Evolutionary conservation across 2,888 invertebrate genomes (phyloP), one percentile per base, ranked within the genome.

Genomic region (Teleogryllus oceanicus): DNA sequence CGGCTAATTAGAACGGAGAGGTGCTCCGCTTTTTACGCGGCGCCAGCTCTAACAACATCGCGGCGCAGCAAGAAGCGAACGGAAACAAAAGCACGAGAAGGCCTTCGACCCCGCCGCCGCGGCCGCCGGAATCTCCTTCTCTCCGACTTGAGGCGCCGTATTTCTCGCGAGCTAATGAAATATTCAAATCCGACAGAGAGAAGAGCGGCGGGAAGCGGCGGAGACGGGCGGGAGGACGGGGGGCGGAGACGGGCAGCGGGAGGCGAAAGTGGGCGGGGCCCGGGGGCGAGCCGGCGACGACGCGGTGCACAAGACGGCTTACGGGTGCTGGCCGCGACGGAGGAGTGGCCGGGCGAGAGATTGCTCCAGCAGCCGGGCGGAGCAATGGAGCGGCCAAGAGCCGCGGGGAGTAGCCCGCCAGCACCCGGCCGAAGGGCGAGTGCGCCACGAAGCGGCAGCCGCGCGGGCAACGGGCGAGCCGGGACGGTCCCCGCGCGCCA

Each of bases 91-190:
- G 62, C 11, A 37, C 37, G 37, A 62, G 62, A 13, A n/a, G 62
- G 16, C 62, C 62, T 62, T 62, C n/a, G 16, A 62, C 62, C 62
- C 62, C 16, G n/a, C 5, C 62, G 62, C 2, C 3, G 62, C 62
- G 62, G 62, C 62, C 62, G 62, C 62, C 16, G 62, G 62, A 62
- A 62, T 62, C 62, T 62, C n/a, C 62, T 62, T 62, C 62, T n/a
- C 13, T 62, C 62, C 62, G 62, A 62, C 62, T 62, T 62, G n/a
- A 62, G 62, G 62, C 8, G 62, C 62, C 62, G 62, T 62, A 62
- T 62, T 62, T 62, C 62, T 62, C 62, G 62, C 62, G 62, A 62
- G 62, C 62, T 62, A 62, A 62, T 62, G 62, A 62, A 62, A 62
- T 62, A 62, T 62, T 62, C 62, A 62, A 62, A 62, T 62, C 62